Evolutionary conservation across 2,888 invertebrate genomes (phyloP).

Genomic region (Temnothorax unifasciatus): DNA sequence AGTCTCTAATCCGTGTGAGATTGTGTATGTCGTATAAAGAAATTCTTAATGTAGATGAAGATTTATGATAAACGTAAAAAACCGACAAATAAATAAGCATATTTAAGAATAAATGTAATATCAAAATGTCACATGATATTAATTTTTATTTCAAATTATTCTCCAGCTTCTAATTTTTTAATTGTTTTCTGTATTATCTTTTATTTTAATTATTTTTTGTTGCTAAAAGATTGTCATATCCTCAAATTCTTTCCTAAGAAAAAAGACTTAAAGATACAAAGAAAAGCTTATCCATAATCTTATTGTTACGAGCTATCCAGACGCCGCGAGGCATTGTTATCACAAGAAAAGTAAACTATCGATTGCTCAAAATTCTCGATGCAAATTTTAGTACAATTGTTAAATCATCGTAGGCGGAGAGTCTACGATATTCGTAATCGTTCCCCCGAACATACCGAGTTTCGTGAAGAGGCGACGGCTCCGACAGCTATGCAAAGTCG

Average conservation of each 20-base stretch:
- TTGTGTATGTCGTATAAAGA: conserved; percentile 5
- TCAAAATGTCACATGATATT: not conserved
- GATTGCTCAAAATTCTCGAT: conserved; percentile 1
- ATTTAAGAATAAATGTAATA: not conserved
- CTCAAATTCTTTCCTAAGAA: not conserved
- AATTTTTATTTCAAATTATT: not conserved
- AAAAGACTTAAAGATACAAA: not conserved
- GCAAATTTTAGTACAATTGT: conserved; percentile 28
- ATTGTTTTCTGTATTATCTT: not conserved
- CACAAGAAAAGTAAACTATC: not conserved
- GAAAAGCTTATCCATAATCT: not conserved
- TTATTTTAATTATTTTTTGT: not conserved
- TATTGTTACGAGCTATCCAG: not conserved
- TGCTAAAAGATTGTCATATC: not conserved
- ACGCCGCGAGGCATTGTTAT: not conserved
- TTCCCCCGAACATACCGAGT: conserved; percentile 44
- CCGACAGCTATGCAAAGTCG: conserved; percentile 77
- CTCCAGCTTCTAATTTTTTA: not conserved
- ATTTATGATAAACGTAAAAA: conserved; percentile 6
- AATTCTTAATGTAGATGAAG: conserved; percentile 25
- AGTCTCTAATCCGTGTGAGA: conserved; percentile 38
- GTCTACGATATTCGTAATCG: conserved; percentile 37
- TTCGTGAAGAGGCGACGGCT: conserved; percentile 60
- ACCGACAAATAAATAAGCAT: not conserved
- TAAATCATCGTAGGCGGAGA: not conserved